Base-by-base conservation (phyloP, 1,140 invertebrate species). In the Gonatopus flavifemur region DNA sequence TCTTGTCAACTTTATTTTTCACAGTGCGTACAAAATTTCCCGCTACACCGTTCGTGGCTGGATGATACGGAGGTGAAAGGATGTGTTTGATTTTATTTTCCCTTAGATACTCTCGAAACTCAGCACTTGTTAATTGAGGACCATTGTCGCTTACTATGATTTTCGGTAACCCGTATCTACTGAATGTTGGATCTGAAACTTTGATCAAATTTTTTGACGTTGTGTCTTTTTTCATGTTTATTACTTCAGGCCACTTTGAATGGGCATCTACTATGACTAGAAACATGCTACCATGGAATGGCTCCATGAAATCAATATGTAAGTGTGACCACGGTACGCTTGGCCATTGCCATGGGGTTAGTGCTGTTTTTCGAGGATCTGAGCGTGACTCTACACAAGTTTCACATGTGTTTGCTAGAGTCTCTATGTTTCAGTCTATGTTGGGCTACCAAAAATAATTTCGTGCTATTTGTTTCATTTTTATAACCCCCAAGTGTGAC, bases 401-500 rank as follows among this genome's bases (percentile, higher is more conserved):
- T n/a, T n/a, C n/a, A n/a, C n/a, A n/a, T n/a, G n/a, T n/a, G n/a
- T n/a, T n/a, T n/a, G n/a, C n/a, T n/a, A n/a, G n/a, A n/a, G n/a
- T n/a, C n/a, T n/a, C n/a, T n/a, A n/a, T n/a, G n/a, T n/a, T n/a
- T n/a, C n/a, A n/a, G n/a, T n/a, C n/a, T n/a, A n/a, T n/a, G n/a
- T n/a, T n/a, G n/a, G n/a, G n/a, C n/a, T n/a, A n/a, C n/a, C n/a
- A n/a, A n/a, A n/a, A n/a, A n/a, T n/a, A n/a, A n/a, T n/a, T n/a
- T n/a, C n/a, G n/a, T n/a, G 60, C 66, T 25, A 83, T 55, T 1
- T 69, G 64, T 38, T 72, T n/a, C n/a, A n/a, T n/a, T n/a, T n/a
- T n/a, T n/a, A n/a, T n/a, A n/a, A n/a, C n/a, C n/a, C n/a, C n/a
- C n/a, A n/a, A n/a, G n/a, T n/a, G n/a, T n/a, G n/a, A n/a, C n/a